Evolutionary conservation across 2,888 invertebrate species (phyloP).

Genomic region (Glaucopsyche alexis): DNA sequence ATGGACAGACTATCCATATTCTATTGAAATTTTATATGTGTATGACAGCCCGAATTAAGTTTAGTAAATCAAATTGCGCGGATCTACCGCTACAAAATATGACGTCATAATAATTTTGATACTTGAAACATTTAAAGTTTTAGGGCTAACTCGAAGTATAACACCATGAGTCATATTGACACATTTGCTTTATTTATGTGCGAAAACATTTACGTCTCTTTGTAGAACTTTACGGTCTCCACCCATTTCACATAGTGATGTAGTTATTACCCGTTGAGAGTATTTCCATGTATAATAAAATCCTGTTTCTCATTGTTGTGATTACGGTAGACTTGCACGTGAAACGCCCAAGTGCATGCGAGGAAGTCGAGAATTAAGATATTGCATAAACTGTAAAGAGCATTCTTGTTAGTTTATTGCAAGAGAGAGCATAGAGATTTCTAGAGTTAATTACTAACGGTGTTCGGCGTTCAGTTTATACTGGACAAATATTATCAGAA

Average conservation of each 20-base stretch:
- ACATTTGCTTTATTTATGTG: conserved; percentile 62
- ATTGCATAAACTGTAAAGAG: background rate
- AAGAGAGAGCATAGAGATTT: background rate
- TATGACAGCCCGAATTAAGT: background rate
- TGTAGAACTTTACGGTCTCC: conserved; percentile 52
- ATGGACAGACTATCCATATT: background rate
- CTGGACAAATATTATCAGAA: background rate
- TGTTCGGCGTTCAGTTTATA: background rate
- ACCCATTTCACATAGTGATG: conserved; percentile 40
- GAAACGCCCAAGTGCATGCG: conserved; percentile 9
- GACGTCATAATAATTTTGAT: background rate
- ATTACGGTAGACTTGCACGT: background rate
- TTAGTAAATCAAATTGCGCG: background rate
- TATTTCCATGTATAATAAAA: conserved; percentile 27
- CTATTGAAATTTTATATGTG: background rate
- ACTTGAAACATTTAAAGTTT: background rate
- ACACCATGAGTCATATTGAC: conserved; percentile 48
- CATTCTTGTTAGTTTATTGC: conserved; percentile 9
- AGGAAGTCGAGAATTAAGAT: conserved; percentile 18
- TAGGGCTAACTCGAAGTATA: background rate
- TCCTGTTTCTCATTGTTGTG: conserved; percentile 27
- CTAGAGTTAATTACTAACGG: background rate
- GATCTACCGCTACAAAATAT: background rate
- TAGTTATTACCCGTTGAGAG: conserved; percentile 32
- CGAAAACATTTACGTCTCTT: conserved; percentile 61